Percentiles rank a stretch among this genome's conserved stretches.
Evolutionary conservation across 2,113 vertebrate genomes (phyloP).

Genomic region (Tichodroma muraria): DNA sequence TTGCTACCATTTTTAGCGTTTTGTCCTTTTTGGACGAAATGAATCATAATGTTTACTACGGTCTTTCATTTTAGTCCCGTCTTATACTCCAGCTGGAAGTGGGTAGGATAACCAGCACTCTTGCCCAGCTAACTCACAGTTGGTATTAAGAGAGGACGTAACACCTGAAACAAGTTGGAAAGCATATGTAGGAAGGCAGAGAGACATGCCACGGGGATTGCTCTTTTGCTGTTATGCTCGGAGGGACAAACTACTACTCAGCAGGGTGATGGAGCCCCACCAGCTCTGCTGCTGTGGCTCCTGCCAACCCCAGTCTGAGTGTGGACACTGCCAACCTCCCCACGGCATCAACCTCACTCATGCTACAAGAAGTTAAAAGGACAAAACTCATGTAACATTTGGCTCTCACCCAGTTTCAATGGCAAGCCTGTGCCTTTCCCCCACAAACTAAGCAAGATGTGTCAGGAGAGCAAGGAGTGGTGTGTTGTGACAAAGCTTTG

Average conservation of each 20-base stretch:
- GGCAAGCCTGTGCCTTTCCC: background rate
- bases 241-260: background rate
- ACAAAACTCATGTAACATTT: background rate
- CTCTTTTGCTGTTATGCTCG: background rate
- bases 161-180: background rate
- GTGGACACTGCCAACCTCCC: background rate
- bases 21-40: background rate
- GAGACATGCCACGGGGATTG: background rate
- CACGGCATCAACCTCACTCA: background rate
- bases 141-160: background rate
- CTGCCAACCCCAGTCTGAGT: background rate
- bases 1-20: background rate
- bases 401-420: background rate
- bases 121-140: background rate
- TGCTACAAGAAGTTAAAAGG: background rate
- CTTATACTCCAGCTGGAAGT: conserved; percentile 13
- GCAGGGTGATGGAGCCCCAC: background rate
- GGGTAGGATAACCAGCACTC: background rate
- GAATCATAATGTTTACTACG: conserved; percentile 21
- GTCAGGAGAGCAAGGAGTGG: background rate
- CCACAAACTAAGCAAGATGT: background rate
- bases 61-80: background rate
- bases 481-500: background rate
- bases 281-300: background rate
- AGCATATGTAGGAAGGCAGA: background rate